These are phyloP conservation scores for Vulpes lagopus DNA, from an alignment of 2,113 vertebrate species.

Conservation along the genomic window DNA sequence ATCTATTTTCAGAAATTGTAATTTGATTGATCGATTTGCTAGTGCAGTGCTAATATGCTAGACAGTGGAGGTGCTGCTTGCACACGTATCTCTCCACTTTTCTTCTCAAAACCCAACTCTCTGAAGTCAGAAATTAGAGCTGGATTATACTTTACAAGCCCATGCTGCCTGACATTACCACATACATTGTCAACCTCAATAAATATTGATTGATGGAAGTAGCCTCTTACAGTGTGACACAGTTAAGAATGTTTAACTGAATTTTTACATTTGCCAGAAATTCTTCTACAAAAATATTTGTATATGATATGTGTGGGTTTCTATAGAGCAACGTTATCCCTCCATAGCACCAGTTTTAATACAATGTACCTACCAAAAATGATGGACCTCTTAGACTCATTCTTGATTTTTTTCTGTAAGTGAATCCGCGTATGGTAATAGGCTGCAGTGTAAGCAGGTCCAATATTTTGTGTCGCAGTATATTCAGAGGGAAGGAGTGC, in stretches of 20 bases:
- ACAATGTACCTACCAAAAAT: background rate
- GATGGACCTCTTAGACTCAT: background rate
- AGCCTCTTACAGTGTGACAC: background rate
- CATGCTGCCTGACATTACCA: background rate
- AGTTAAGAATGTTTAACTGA: background rate
- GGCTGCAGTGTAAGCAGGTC: background rate
- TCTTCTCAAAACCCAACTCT: background rate
- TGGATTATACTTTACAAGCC: background rate
- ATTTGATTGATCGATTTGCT: background rate
- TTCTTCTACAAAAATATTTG: background rate
- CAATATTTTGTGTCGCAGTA: background rate
- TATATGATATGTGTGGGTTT: background rate
- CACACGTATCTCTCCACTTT: background rate
- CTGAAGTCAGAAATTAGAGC: background rate
- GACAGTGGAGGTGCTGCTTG: background rate
- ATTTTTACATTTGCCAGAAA: background rate
- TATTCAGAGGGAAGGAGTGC: background rate
- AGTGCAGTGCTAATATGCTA: background rate
- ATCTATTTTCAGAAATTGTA: slow-evolving; percentile 22
- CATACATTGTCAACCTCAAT: background rate
- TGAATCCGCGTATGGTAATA: background rate
- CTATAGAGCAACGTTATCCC: background rate
- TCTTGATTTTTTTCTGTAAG: background rate
- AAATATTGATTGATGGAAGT: background rate
- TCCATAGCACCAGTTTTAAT: background rate